Base-by-base conservation (phyloP, 1,140 invertebrate genomes). In the Thaumetopoea pityocampa region DNA sequence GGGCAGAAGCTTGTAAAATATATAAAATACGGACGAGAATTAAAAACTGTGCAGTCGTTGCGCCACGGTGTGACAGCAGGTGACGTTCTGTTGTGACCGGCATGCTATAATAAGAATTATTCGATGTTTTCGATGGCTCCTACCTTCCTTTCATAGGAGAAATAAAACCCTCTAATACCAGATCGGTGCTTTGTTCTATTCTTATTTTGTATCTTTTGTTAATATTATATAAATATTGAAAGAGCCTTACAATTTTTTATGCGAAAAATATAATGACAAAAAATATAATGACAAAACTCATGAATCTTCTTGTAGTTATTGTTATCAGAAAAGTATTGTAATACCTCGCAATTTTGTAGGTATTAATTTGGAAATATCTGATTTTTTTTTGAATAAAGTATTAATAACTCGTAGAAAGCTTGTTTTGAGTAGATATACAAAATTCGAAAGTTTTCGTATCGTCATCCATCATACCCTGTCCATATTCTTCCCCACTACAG, bases 41-140 rank as follows among this genome's bases (percentile, higher is more conserved):
- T n/a, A n/a, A n/a, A n/a, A n/a, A n/a, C n/a, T n/a, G n/a, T n/a
- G n/a, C n/a, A n/a, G n/a, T n/a, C n/a, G n/a, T n/a, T n/a, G 10
- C 10, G 10, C 3, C 1, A 35, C 50, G 50, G 50, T 58, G 50
- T 58, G 17, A 46, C 9, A 28, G 4, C 29, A 7, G 18, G 20
- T 34, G 9, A 22, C 18, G 8, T 17, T 32, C 38, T 30, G 51
- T 51, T 54, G 56, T 48, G 32, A 45, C 40, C 34, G 36, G 28
- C 22, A 45, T 26, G 40, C 30, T 24, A 35, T 57, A 52, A 57
- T 57, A 51, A 52, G 46, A 51, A 63, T 60, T 60, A 67, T 63
- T 67, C 55, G 43, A 59, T 57, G 59, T 59, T 59, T 62, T 66
- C 46, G 45, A 54, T 52, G 46, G 37, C 33, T 49, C 41, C 40